Evolutionary conservation across 2,797 vertebrate species (phyloP).

Genomic region (Parambassis ranga): DNA sequence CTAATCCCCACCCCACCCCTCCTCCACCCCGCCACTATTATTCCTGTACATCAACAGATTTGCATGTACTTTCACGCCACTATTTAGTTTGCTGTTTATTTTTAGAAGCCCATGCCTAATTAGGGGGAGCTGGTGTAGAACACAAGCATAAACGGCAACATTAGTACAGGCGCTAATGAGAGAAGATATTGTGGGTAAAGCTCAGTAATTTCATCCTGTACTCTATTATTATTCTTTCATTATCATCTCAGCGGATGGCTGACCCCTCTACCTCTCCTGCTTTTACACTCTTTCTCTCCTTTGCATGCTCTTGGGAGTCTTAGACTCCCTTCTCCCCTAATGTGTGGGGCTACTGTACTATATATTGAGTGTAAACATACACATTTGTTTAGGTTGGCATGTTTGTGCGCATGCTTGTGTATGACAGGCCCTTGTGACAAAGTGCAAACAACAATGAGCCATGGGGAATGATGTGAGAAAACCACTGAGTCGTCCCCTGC

Average conservation of each 20-base stretch:
- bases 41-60: constrained; percentile 80
- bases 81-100: constrained; percentile 80
- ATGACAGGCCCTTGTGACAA: constrained; percentile 31
- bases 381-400: background rate
- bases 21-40: constrained; percentile 70
- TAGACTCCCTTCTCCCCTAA: background rate
- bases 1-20: constrained; percentile 65
- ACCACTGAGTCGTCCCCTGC: constrained; percentile 31
- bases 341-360: constrained; percentile 8
- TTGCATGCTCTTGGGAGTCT: constrained; percentile 24
- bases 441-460: constrained; percentile 57
- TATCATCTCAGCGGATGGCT: constrained; percentile 75
- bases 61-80: constrained; percentile 79
- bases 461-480: constrained; percentile 53
- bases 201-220: constrained; percentile 77
- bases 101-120: constrained; percentile 81
- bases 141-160: constrained; percentile 80
- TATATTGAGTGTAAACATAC: constrained; percentile 1
- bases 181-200: constrained; percentile 79
- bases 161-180: constrained; percentile 80
- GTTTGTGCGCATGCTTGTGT: constrained; percentile 5
- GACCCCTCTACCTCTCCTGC: constrained; percentile 60
- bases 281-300: constrained; percentile 18
- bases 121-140: constrained; percentile 81
- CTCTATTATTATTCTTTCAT: constrained; percentile 80